Evolutionary conservation across 1,140 invertebrate genomes (phyloP).

Genomic region (Teleopsis dalmanni): DNA sequence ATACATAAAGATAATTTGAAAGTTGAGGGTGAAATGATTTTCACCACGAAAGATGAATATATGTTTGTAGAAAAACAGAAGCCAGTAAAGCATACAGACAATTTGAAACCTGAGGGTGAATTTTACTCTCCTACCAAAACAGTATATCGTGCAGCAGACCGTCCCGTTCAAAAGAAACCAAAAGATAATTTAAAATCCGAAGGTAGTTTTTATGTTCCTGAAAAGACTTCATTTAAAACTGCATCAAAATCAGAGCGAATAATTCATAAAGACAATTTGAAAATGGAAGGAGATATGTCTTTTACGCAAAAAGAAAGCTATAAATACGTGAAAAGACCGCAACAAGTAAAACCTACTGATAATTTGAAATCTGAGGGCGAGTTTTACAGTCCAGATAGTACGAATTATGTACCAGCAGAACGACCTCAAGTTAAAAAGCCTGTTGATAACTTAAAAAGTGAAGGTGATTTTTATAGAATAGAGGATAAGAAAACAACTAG

Average conservation of each 20-base stretch:
- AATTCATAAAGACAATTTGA: conserved; percentile 51
- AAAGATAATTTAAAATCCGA: conserved; percentile 48
- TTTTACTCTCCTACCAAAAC: conserved; percentile 47
- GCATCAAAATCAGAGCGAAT: conserved; percentile 45
- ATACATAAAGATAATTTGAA: conserved; percentile 42
- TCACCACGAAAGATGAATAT: conserved; percentile 48
- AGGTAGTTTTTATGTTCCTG: conserved; percentile 43
- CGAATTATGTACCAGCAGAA: conserved; percentile 38
- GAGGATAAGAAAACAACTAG: too few species aligned
- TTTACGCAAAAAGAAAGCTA: conserved; percentile 47
- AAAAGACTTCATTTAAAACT: conserved; percentile 32
- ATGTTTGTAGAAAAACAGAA: conserved; percentile 42
- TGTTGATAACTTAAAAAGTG: conserved; percentile 58
- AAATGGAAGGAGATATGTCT: conserved; percentile 50
- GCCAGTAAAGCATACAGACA: conserved; percentile 48
- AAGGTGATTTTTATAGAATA: conserved; percentile 53
- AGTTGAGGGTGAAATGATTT: conserved; percentile 51
- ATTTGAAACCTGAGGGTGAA: conserved; percentile 51
- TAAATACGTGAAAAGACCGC: conserved; percentile 48
- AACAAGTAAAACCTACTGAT: conserved; percentile 51
- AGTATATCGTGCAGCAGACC: conserved; percentile 42
- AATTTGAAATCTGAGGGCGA: conserved; percentile 56
- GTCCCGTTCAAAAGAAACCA: conserved; percentile 43
- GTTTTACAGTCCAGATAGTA: conserved; percentile 45
- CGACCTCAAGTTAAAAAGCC: conserved; percentile 49